A percentile compares a stretch with the other conserved stretches of the same genome.
Conservation (phyloP, 2,113 vertebrate genomes). For the Ciconia boyciana region DNA sequence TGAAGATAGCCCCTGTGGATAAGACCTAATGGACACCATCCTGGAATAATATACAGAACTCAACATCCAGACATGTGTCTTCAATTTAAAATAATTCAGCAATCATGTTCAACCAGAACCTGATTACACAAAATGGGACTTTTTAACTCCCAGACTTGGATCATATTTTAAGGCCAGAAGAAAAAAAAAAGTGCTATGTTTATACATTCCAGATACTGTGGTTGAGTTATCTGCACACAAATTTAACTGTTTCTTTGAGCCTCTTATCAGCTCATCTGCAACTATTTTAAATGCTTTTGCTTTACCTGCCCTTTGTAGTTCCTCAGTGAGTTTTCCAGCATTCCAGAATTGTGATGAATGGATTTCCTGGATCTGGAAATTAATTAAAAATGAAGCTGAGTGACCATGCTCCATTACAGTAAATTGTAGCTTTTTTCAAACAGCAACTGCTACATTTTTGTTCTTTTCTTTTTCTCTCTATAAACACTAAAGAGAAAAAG, state of each 20-base stretch:
- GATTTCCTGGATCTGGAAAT: slow-evolving; percentile 55
- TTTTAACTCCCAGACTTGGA: slow-evolving; percentile 84
- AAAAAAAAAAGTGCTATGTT: slow-evolving; percentile 60
- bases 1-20: slow-evolving; percentile 82
- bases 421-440: background rate
- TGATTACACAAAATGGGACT: slow-evolving; percentile 87
- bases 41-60: slow-evolving; percentile 79
- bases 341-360: slow-evolving; percentile 53
- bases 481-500: background rate
- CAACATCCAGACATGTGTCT: slow-evolving; percentile 81
- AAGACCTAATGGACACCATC: slow-evolving; percentile 81
- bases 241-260: slow-evolving; percentile 72
- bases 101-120: slow-evolving; percentile 85
- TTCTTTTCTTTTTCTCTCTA: background rate
- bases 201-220: slow-evolving; percentile 74
- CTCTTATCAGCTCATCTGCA: slow-evolving; percentile 64
- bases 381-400: slow-evolving; percentile 52
- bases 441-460: background rate
- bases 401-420: background rate
- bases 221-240: slow-evolving; percentile 69
- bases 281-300: slow-evolving; percentile 65
- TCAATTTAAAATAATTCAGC: slow-evolving; percentile 88
- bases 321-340: slow-evolving; percentile 38
- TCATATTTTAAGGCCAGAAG: slow-evolving; percentile 76
- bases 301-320: slow-evolving; percentile 62